phyloP scores from a whole-genome alignment of 2,113 vertebrate genomes.

The Silurus meridionalis region DNA sequence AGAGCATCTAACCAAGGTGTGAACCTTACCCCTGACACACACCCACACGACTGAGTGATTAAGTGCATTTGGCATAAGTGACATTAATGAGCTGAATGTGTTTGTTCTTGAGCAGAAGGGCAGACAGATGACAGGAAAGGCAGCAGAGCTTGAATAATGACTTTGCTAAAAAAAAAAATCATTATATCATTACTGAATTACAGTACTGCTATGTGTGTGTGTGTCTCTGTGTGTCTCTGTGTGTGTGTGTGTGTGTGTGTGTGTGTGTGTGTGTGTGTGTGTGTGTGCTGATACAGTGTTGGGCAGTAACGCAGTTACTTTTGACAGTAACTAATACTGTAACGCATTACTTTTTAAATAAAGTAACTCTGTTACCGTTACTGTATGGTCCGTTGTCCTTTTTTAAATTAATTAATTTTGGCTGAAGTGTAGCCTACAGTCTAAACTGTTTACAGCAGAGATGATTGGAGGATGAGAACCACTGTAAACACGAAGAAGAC shows the following conservation, averaged over 20 bases:
- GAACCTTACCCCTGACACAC: background rate
- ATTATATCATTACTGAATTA: constrained; percentile 62
- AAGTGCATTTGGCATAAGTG: constrained; percentile 53
- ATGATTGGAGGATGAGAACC: too few species aligned
- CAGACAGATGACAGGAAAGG: constrained; percentile 53
- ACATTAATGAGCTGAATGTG: constrained; percentile 65
- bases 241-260: constrained; percentile 7
- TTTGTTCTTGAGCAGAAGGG: constrained; percentile 54
- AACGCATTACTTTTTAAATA: too few species aligned
- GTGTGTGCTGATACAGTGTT: background rate
- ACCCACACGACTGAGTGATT: constrained; percentile 33
- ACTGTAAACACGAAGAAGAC: too few species aligned
- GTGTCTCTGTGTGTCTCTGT: constrained; percentile 6
- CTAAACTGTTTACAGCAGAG: too few species aligned
- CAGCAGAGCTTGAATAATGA: constrained; percentile 67
- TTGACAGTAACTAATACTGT: too few species aligned
- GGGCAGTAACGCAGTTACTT: too few species aligned
- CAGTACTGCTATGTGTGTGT: background rate
- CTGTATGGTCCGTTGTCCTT: too few species aligned
- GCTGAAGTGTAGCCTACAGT: too few species aligned
- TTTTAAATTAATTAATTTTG: too few species aligned
- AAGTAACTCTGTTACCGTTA: too few species aligned
- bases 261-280: constrained; percentile 14
- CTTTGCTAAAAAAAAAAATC: constrained; percentile 62
- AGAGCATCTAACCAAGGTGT: background rate